These are phyloP conservation scores for Bradypodion ventrale DNA, from an alignment of 2,797 vertebrate species.

Conservation along the genomic window DNA sequence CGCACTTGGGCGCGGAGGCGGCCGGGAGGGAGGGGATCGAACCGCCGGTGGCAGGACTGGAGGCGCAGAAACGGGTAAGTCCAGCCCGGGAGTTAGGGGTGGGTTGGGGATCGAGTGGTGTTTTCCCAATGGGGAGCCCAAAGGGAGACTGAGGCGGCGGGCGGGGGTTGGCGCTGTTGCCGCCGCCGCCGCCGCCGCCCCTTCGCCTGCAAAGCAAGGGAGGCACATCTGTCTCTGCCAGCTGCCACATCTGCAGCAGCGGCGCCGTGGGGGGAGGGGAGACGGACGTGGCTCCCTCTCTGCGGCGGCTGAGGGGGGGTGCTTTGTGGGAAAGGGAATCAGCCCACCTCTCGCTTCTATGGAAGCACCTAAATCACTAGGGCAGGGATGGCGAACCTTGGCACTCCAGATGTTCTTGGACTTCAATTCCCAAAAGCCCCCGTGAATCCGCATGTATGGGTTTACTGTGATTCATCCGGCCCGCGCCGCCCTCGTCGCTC, in stretches of 20 bases:
- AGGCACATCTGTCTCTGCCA: constrained; percentile 54
- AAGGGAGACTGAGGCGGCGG: too few relatives aligned
- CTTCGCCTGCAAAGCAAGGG: background rate
- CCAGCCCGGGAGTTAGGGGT: background rate
- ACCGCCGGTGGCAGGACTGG: background rate
- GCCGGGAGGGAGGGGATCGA: background rate
- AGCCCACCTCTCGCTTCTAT: background rate
- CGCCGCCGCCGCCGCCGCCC: background rate
- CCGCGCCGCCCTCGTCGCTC: too few relatives aligned
- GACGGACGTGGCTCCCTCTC: background rate
- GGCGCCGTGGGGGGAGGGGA: too few relatives aligned
- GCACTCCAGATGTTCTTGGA: too few relatives aligned
- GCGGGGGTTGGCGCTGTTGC: background rate
- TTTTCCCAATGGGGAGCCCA: too few relatives aligned
- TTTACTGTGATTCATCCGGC: too few relatives aligned
- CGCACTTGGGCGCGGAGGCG: constrained; percentile 59
- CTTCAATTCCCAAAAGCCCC: too few relatives aligned
- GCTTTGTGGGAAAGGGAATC: background rate
- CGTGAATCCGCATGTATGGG: too few relatives aligned
- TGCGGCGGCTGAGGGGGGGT: background rate
- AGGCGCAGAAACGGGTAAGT: background rate
- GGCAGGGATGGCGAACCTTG: too few relatives aligned
- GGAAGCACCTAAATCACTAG: too few relatives aligned
- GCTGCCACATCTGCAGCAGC: constrained; percentile 64
- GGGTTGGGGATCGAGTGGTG: too few relatives aligned